phyloP scores from a whole-genome alignment of 2,113 vertebrate genomes.

The Myotis brandtii region DNA sequence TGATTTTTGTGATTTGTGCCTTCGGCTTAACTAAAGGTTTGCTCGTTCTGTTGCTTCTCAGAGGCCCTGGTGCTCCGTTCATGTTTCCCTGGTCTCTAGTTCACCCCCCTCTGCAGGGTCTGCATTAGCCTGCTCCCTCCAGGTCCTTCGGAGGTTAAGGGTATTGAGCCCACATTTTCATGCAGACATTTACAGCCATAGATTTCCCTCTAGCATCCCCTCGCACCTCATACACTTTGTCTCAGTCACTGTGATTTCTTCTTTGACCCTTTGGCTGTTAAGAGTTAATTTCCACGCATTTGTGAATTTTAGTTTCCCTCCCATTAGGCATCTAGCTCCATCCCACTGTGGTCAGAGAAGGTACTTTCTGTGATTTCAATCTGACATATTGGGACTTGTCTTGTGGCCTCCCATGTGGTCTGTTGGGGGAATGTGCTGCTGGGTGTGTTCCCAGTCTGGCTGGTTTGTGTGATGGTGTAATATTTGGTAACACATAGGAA shows the following conservation, averaged over 20 bases:
- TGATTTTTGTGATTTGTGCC: too few species aligned
- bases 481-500: not conserved
- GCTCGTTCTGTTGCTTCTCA: not conserved
- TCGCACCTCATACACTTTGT: too few species aligned
- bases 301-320: not conserved
- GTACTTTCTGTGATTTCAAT: not conserved
- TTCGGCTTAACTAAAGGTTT: not conserved
- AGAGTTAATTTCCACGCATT: not conserved
- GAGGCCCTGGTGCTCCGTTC: not conserved
- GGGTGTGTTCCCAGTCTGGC: not conserved
- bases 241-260: not conserved
- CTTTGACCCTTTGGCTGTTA: not conserved
- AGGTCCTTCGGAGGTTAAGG: not conserved
- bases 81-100: too few species aligned
- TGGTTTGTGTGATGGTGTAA: not conserved
- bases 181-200: not conserved
- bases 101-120: not conserved
- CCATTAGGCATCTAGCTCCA: not conserved
- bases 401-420: not conserved
- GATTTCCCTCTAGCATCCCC: too few species aligned
- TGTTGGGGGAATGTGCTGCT: not conserved
- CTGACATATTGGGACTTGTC: not conserved
- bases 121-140: not conserved
- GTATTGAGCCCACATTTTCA: not conserved
- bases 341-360: not conserved